Base-by-base conservation (phyloP, 2,888 invertebrate genomes). In the Chesias legatella region DNA sequence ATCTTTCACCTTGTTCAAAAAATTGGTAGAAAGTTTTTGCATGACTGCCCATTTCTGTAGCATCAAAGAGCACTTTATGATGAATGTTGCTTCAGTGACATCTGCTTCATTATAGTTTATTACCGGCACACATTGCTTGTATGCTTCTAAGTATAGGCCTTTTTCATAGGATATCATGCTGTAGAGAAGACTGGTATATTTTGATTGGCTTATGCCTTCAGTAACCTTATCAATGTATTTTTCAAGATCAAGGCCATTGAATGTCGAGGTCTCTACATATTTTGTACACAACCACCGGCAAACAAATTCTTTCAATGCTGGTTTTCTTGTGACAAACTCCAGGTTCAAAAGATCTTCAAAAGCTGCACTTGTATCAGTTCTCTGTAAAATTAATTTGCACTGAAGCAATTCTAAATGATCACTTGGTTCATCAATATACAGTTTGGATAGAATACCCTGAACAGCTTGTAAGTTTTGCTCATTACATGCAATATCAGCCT, bases 141-240 rank as follows among this genome's bases (percentile, higher is more conserved):
- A 88, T 20, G 93, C 90, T 46, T 90, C 88, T 10, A 90, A 61
- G 54, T 89, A 90, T 40, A 90, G 79, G 10, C 88, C 75, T 30
- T 85, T 76, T 9, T 89, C 74, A 68, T 81, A 91, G 9, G 79
- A 68, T 37, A 90, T 66, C 44, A 92, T 90, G 22, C 91, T 91
- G 73, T 90, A 90, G 1, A 93, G 89, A 27, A 94, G 79, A 20
- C 89, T 70, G 1, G 90, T 93, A 61, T 91, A 86, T 56, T 90
- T 89, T 0, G 93, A 93, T 47, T 90, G 86, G 48, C 88, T 69
- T 58, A 93, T 90, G 4, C 92, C 69, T 33, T 82, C 67, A 34
- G 90, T 72, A 3, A 94, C 78, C 44, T 73, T 70, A 29, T 90
- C 78, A 33, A 88, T 80, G 66, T 90, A 88, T 25, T 73, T 60